Percentiles rank a stretch among this genome's conserved stretches.
Evolutionary conservation across 2,797 vertebrate species (phyloP).

Genomic region (Melopsittacus undulatus): DNA sequence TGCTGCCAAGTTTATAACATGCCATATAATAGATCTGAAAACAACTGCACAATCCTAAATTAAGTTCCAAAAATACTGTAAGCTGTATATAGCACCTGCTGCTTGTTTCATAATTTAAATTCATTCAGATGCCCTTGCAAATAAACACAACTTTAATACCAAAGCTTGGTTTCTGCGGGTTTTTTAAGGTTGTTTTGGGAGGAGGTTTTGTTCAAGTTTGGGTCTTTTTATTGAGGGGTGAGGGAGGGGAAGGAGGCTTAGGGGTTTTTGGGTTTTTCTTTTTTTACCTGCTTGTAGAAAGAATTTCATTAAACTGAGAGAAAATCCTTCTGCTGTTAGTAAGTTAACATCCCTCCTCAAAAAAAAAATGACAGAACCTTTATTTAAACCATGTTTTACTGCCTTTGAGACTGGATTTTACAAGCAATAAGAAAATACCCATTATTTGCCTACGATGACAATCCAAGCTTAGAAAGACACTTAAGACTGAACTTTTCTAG

Average conservation of each 20-base stretch:
- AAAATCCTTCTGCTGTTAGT: not conserved
- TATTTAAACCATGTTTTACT: not conserved
- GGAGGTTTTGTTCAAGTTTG: not conserved
- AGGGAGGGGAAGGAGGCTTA: not conserved
- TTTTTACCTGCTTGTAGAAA: not conserved
- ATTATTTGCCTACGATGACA: not conserved
- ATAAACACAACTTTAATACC: not conserved
- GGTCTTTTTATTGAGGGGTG: not conserved
- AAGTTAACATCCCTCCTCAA: not conserved
- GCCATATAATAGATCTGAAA: not conserved
- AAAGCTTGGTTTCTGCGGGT: not conserved
- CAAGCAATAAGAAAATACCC: not conserved
- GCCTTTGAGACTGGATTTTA: not conserved
- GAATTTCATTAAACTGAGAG: not conserved
- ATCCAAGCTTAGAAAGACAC: not conserved
- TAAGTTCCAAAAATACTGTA: constrained; percentile 13
- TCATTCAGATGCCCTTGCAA: not conserved
- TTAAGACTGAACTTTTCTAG: not conserved
- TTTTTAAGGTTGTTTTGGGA: not conserved
- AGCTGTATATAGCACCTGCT: not conserved
- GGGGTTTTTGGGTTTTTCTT: not conserved
- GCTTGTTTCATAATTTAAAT: not conserved
- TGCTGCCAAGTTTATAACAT: not conserved
- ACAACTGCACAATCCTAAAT: constrained; percentile 16
- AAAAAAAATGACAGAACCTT: not conserved